Base-by-base conservation (phyloP, 2,888 invertebrate genomes). In the Nomada goodeniana region DNA sequence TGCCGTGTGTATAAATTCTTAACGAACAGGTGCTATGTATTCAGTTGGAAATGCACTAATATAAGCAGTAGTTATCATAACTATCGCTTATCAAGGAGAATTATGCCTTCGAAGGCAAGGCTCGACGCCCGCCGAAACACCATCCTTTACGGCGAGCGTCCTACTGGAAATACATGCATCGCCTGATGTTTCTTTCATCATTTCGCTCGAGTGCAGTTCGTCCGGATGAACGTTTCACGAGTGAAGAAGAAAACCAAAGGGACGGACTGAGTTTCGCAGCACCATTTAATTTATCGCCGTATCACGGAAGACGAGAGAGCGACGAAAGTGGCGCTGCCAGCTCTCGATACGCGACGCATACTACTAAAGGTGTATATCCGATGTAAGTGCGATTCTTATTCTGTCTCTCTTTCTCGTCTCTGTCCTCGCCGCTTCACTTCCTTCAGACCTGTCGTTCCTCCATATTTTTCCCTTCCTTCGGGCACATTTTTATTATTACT, bases 301-400 rank as follows among this genome's bases (percentile, higher is more conserved):
- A 63, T 72, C 72, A 29, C 50, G 68, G 57, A 63, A 69, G 36
- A 53, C 75, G 57, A 63, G 29, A 52, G 44, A 57, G 50, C 50
- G 65, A 73, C 74, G 65, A 69, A 84, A 82, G 82, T 72, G 86
- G 84, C 86, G 86, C 84, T 84, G 82, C 86, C 65, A 75, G 57
- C 79, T 72, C 47, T 70, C 63, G 63, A 75, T 79, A 74, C 64
- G 63, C 78, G 65, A 80, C 61, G 68, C 64, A 72, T 77, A 70
- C 77, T 77, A 73, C 67, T 57, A 20, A 15, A 82, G 76, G 76
- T 83, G 64, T 74, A 76, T 76, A 70, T 50, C 44, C 47, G 63
- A 53, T 53, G 23, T 36, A 53, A n/a, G 18, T 55, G 55, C 59
- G 68, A 10, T 59, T 15, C 26, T 64, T 23, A 57, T 73, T 68